phyloP scores from a whole-genome alignment of 2,113 vertebrate species.

The Baryphthengus martii region DNA sequence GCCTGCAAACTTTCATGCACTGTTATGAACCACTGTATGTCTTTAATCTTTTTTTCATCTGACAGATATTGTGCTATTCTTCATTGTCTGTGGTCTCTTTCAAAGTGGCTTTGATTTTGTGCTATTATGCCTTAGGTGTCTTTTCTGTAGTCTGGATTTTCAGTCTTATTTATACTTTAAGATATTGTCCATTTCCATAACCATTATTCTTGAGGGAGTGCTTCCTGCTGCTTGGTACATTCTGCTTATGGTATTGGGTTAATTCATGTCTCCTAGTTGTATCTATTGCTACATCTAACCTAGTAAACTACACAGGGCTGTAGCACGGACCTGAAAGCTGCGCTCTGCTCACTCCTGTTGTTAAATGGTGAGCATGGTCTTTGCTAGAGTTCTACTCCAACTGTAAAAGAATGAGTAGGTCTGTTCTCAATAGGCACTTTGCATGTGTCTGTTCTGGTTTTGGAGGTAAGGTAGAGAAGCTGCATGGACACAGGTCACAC shows the following conservation, averaged over 20 bases:
- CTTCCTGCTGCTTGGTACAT: neutral
- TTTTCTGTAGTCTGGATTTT: conserved; percentile 5
- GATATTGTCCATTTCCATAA: neutral
- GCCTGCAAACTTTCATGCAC: conserved; percentile 11
- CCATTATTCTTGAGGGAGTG: neutral
- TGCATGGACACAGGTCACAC: neutral
- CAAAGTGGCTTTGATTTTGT: neutral
- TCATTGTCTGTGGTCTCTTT: neutral
- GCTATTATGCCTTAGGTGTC: neutral
- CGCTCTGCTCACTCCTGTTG: neutral
- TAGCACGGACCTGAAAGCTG: neutral
- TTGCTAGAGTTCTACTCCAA: neutral
- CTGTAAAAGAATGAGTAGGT: neutral
- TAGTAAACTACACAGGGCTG: neutral
- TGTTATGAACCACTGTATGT: neutral
- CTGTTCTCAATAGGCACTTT: neutral
- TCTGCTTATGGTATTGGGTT: neutral
- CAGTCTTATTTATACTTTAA: neutral
- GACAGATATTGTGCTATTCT: neutral
- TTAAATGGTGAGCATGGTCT: neutral
- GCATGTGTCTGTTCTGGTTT: neutral
- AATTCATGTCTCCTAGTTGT: neutral
- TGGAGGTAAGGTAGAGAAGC: neutral
- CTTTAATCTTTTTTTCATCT: conserved; percentile 21
- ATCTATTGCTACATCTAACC: neutral